Evolutionary conservation across 2,888 invertebrate species (phyloP), one percentile per base, ranked within the genome.

Genomic region (Xanthorhoe spadicearia): DNA sequence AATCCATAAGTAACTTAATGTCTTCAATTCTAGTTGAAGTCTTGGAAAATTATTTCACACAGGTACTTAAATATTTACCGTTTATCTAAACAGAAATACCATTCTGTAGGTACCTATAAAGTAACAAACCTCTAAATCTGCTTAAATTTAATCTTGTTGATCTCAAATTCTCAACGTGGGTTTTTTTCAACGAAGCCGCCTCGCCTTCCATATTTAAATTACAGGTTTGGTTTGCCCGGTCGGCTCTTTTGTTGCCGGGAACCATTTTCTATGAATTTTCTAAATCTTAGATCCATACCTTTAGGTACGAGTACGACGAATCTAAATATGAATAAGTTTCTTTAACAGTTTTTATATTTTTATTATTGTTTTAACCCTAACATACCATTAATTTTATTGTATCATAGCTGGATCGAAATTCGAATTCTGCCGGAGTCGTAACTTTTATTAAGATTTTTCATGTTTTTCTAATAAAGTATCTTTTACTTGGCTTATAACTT

Each of bases 171-270:
- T 43, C 38, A 43, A 43, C 38, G 38, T 43, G 38, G 38, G 38
- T 43, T 43, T 43, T 23, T 43, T 43, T 43, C 38, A 43, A 43
- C 38, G 38, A 43, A 43, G 71, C 75, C 67, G 66, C 74, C 75
- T 77, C 77, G 78, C 77, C 83, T 83, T 84, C 85, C 83, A 68
- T 85, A 86, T 86, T 86, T 83, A 87, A 87, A 87, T 87, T 86
- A 86, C 86, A 83, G 85, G 85, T 87, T 86, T 85, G 80, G 82
- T 83, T 84, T 83, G 81, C 79, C 76, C 73, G 71, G 70, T 73
- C 64, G 46, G 61, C 64, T 64, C 54, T 64, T 64, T 68, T 61
- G 60, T 58, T 51, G 54, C 60, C 53, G 58, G 55, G n/a, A n/a
- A 55, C 60, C 56, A 64, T 64, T 68, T 68, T 68, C 68, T 68